Evolutionary conservation across 2,888 invertebrate genomes (phyloP), one percentile per base, ranked within the genome.

Genomic region (Callinectes sapidus): DNA sequence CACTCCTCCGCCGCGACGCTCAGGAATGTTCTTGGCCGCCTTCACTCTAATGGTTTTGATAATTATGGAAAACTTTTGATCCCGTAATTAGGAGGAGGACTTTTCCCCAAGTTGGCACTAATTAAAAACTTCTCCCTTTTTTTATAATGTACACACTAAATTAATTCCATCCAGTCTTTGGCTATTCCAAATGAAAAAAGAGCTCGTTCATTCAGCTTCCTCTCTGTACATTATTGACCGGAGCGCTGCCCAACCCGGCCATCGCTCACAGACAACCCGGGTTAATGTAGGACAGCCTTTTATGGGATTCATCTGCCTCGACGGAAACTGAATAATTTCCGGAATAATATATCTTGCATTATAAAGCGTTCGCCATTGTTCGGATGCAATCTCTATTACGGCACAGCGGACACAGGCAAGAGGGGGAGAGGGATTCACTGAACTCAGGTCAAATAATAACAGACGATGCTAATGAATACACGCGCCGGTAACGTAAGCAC

Each of bases 41-140:
- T 28, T 23, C 28, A 77, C 71, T 77, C 71, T 77, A 77, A 77
- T 77, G 32, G 71, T 28, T 77, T n/a, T 77, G 71, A 77, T 77
- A 77, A 77, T 77, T 77, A 77, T 77, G 71, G 71, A 28, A 77
- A 77, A 77, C 71, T 77, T 77, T 77, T 77, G 71, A 77, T 77
- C 71, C 28, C 28, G 71, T 77, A 77, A 77, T 77, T 77, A 77
- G 71, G 71, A 10, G 8, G n/a, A 77, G 13, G 71, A 77, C 71
- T 77, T 77, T 77, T 8, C 71, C 71, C 28, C 10, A 77, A 77
- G 28, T 77, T 77, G 28, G 71, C 28, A 77, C 71, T 77, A 77
- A 77, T 77, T 77, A 77, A 28, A 77, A 77, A 77, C 28, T 77
- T 77, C n/a, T n/a, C 71, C 71, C 32, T 77, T 77, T 77, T 77